These are phyloP conservation scores for Prunella strophiata DNA, from an alignment of 2,797 vertebrate genomes.

Conservation along the genomic window DNA sequence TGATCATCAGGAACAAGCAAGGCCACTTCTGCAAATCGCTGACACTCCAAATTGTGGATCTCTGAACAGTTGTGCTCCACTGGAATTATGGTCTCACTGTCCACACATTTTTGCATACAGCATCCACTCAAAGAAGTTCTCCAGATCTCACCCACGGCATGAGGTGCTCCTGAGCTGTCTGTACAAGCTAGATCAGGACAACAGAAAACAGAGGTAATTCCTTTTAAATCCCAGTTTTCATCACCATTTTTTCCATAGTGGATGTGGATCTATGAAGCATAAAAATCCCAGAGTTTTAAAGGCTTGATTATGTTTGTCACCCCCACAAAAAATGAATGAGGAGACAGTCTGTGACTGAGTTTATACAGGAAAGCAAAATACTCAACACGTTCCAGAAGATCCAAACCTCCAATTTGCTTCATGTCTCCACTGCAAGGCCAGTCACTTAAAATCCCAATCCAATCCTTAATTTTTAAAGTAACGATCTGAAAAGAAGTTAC, in stretches of 20 bases:
- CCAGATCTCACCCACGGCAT: constrained; percentile 89
- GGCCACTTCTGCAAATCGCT: constrained; percentile 83
- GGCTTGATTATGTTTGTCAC: neutral
- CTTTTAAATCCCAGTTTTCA: neutral
- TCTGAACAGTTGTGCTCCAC: constrained; percentile 86
- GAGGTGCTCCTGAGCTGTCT: constrained; percentile 86
- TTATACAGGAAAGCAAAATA: neutral
- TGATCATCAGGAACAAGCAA: constrained; percentile 83
- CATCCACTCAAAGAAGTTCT: constrained; percentile 88
- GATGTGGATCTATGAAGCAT: neutral
- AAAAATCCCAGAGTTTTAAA: neutral
- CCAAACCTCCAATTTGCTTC: neutral
- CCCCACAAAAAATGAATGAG: neutral
- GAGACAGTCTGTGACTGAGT: neutral
- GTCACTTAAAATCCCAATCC: neutral
- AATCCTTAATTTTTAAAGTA: neutral
- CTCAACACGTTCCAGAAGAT: neutral
- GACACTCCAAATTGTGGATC: constrained; percentile 74
- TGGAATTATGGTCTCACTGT: constrained; percentile 85
- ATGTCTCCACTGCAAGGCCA: neutral
- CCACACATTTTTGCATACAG: constrained; percentile 89
- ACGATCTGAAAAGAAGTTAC: neutral
- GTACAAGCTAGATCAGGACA: constrained; percentile 85
- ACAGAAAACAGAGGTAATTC: neutral
- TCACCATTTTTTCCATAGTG: neutral